Evolutionary conservation across 2,797 vertebrate genomes (phyloP), one percentile per base, ranked within the genome.

Genomic region (Heterohyrax brucei): DNA sequence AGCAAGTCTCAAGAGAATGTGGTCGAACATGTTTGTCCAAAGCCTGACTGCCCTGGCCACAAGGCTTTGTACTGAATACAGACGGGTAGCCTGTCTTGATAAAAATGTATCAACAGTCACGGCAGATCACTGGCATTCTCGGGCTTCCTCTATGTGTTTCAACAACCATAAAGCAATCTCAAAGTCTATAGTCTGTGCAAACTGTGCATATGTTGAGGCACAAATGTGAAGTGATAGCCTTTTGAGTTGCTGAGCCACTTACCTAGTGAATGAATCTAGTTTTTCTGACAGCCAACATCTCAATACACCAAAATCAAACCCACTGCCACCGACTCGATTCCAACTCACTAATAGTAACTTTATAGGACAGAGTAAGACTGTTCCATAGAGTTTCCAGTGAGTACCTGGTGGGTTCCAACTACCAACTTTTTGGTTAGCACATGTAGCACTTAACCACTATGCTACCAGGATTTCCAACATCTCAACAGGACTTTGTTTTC

Each of bases 1-100:
- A 83, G 7, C 78, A 86, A 93, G 70, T 24, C 2, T 89, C 62
- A 26, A 39, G n/a, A 85, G 61, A 89, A 91, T 80, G 3, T 48
- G 19, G 10, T 64, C 50, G 56, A 88, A 7, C 7, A 6, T 59
- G 6, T 94, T 83, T 79, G 92, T 84, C 24, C 24, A 62, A 39
- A 78, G 44, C 12, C 0, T 28, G 56, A 44, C 22, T n/a, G 22
- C 33, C 26, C 10, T 66, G 28, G 1, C 82, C 33, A 44, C 26
- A 5, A n/a, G 22, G 13, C 18, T 73, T 83, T 93, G n/a, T 21
- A 9, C 7, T 14, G 46, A 16, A 28, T 62, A 16, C 21, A 70
- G 8, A 33, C 3, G 19, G 33, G 7, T 59, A 1, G 1, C 3
- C 1, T 77, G 1, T 66, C 68, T 28, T 86, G 28, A 68, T 8